Evolutionary conservation across 2,113 vertebrate genomes (phyloP), one percentile per base, ranked within the genome.

Genomic region (Chloebia gouldiae): DNA sequence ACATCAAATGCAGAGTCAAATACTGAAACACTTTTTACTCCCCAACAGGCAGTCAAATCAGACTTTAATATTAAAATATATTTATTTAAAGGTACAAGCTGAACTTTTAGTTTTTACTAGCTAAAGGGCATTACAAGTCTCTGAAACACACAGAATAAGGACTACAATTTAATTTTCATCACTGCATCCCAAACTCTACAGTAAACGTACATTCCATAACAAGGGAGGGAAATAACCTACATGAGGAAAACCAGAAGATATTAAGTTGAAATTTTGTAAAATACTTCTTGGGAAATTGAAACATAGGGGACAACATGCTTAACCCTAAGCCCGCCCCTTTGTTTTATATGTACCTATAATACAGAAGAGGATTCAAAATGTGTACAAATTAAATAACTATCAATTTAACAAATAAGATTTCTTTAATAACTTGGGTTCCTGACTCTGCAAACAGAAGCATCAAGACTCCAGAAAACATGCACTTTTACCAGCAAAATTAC

Each of bases 301-400:
- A 61, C 44, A 50, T 2, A 31, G 9, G 7, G 21, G 24, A 76
- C 30, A 65, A 35, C 3, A 44, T 60, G 11, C 31, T 77, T 40
- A 88, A 76, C 7, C 9, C 23, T 47, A 65, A 56, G 13, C 5
- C 10, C 9, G 63, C 3, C 2, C 10, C 13, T 63, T 57, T 49
- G 18, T 11, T 9, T 60, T 75, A 53, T 33, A 61, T 13, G 18
- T 30, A 61, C 12, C 17, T 23, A 19, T 24, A 61, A 70, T 17
- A 61, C 0, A 61, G 13, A 40, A 57, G 18, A 42, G 4, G 0
- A 1, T 11, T 63, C 47, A 66, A 86, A 88, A 6, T 0, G 1
- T 13, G 13, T 7, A 75, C 23, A 9, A 31, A 63, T 39, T 64
- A 60, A 86, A 54, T 23, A 80, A 6, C 25, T 63, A 82, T 17